phyloP scores from a whole-genome alignment of 92 coral and sea anemone species.

The Palythoa caribaeorum region DNA sequence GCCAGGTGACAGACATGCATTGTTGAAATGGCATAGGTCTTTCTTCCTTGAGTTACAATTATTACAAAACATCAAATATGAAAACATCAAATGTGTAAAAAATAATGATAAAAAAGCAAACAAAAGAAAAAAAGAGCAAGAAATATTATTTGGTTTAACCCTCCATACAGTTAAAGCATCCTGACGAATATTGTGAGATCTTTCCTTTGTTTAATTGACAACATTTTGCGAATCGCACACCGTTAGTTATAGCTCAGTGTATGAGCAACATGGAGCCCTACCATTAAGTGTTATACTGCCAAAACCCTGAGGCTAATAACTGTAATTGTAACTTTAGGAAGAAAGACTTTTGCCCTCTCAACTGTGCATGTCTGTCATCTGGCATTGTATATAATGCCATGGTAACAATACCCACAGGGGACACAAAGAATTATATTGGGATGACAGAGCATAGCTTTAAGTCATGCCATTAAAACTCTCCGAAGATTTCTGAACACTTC shows the following conservation, averaged over 20 bases:
- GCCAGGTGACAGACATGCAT: neutral
- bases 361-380: neutral
- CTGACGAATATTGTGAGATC: too few species aligned
- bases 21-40: neutral
- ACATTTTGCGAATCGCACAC: too few species aligned
- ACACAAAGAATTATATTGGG: neutral
- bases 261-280: too few species aligned
- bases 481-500: too few species aligned
- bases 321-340: neutral
- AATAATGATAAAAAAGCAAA: too few species aligned
- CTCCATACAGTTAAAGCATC: too few species aligned
- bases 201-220: too few species aligned
- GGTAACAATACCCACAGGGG: neutral
- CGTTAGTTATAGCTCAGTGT: too few species aligned
- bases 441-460: constrained; percentile 21
- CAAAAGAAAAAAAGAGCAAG: too few species aligned
- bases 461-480: neutral
- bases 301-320: neutral
- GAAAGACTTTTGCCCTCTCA: neutral
- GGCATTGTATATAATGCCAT: neutral
- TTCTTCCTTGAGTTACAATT: neutral
- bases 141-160: too few species aligned
- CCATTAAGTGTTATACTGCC: neutral
- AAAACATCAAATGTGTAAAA: too few species aligned
- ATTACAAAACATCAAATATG: neutral